These are phyloP conservation scores for Neuroscelio doddi DNA, from an alignment of 2,888 invertebrate genomes.

Conservation along the genomic window DNA sequence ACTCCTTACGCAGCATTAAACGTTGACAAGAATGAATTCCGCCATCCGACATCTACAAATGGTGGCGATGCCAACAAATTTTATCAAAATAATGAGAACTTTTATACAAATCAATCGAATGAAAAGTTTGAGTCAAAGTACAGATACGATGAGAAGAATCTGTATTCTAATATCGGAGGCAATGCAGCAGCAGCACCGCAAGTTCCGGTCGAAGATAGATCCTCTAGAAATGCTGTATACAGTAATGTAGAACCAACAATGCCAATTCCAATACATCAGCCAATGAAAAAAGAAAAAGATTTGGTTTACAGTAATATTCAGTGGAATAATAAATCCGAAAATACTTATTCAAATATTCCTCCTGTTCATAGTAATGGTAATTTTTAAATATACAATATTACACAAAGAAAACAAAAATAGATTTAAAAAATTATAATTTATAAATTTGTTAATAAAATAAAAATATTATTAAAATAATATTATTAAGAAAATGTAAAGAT, in stretches of 20 bases:
- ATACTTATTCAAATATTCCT: constrained; percentile 77
- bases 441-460: not conserved
- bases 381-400: not conserved
- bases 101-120: constrained; percentile 60
- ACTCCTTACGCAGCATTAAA: constrained; percentile 61
- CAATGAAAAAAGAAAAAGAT: constrained; percentile 70
- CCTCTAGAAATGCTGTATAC: constrained; percentile 65
- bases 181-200: constrained; percentile 62
- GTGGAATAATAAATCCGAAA: constrained; percentile 72
- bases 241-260: constrained; percentile 67
- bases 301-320: constrained; percentile 75
- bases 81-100: constrained; percentile 64
- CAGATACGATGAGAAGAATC: constrained; percentile 65
- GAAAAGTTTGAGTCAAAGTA: constrained; percentile 65
- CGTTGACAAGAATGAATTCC: constrained; percentile 66
- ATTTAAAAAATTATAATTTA: too few relatives aligned
- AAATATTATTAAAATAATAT: constrained; percentile 6
- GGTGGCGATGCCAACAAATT: constrained; percentile 57
- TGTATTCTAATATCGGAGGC: constrained; percentile 67
- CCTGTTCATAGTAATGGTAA: constrained; percentile 59
- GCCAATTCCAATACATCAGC: constrained; percentile 60
- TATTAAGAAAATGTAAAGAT: too few relatives aligned
- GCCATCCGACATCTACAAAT: constrained; percentile 49
- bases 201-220: constrained; percentile 59
- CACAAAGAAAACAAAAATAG: too few relatives aligned